These are phyloP conservation scores for Emydoidea blandingii DNA, from an alignment of 2,797 vertebrate genomes.

Conservation along the genomic window DNA sequence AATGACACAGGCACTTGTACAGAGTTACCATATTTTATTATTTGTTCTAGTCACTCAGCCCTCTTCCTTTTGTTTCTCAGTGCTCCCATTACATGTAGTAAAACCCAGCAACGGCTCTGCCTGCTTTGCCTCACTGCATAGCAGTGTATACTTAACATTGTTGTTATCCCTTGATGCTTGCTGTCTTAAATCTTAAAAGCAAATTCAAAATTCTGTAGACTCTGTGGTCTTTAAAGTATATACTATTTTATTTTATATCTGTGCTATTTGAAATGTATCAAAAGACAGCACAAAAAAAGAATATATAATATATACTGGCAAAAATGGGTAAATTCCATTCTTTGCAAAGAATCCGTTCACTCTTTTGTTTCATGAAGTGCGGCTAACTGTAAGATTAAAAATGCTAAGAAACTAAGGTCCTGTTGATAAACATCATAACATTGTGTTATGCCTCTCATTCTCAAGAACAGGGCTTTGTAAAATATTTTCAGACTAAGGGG, in stretches of 20 bases:
- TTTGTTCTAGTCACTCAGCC: background rate
- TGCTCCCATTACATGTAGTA: background rate
- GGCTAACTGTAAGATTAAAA: background rate
- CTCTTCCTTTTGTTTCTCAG: background rate
- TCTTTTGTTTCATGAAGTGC: constrained; percentile 1
- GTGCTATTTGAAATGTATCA: background rate
- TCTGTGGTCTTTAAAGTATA: background rate
- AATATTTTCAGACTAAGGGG: background rate
- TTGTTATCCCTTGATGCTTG: background rate
- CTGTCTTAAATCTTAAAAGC: constrained; percentile 48
- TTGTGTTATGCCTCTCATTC: constrained; percentile 19
- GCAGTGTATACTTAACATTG: constrained; percentile 49
- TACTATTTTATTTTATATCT: background rate
- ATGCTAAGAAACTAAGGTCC: background rate
- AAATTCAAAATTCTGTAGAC: background rate
- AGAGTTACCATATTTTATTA: background rate
- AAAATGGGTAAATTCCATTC: background rate
- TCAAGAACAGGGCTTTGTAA: background rate
- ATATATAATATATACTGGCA: background rate
- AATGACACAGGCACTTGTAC: background rate
- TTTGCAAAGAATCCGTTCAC: background rate
- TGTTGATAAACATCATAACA: background rate
- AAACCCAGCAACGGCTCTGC: background rate
- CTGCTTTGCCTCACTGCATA: background rate
- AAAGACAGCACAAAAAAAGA: background rate